Evolutionary conservation across 2,888 invertebrate genomes (phyloP), one percentile per base, ranked within the genome.

Genomic region (Acronicta alni): DNA sequence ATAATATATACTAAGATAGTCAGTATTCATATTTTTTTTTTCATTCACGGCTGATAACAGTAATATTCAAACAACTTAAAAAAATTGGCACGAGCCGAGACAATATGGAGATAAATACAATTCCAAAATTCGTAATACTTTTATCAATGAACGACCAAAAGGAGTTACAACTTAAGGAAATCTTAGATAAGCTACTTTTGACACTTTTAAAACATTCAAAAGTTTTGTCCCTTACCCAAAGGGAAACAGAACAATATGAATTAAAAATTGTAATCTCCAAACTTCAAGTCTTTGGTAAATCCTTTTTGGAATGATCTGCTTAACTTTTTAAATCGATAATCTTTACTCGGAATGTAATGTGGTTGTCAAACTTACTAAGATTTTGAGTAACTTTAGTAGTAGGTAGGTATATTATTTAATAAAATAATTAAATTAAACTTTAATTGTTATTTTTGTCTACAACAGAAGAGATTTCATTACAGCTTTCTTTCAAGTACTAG

Each of bases 151-250:
- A 52, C 23, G 10, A 9, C 17, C 35, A 58, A 35, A 69, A 71
- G 51, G 52, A 62, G 57, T 64, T 69, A 69, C 6, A 74, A 73
- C 47, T 53, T 23, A 14, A 49, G 48, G 68, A 68, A 68, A n/a
- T 43, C 48, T 41, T 52, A 57, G 38, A 56, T 66, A 77, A 73
- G 52, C 63, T 48, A 49, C 70, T 66, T 66, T 57, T 10, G 52
- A 63, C 42, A 59, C 45, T 51, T 64, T 45, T 41, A 39, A 70
- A 74, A 56, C 46, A 41, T 46, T 52, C 26, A 52, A 56, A 63
- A 59, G 46, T 55, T 58, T 67, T 49, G 41, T 57, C 35, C 42
- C 42, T 59, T 42, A 46, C 42, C 43, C 43, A 58, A 55, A 44
- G 52, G 64, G 44, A 54, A 35, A 51, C 6, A 52, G 38, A 61